Conservation (phyloP, 1,140 invertebrate genomes). For the Bombus haemorrhoidalis region DNA sequence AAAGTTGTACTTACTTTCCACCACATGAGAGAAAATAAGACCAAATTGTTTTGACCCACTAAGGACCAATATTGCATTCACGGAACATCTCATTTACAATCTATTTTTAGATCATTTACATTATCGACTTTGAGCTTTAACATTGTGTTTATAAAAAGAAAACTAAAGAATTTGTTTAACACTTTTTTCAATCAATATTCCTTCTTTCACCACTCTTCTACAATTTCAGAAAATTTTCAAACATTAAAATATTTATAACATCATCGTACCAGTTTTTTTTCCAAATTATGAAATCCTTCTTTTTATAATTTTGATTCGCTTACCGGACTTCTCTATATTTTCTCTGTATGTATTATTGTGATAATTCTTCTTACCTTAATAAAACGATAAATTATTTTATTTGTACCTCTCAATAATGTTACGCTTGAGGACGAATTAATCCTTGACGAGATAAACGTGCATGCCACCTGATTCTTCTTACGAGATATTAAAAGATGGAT, state of each 20-base stretch:
- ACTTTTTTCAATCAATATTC: background rate
- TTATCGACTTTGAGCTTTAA: background rate
- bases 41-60: background rate
- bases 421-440: background rate
- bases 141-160: background rate
- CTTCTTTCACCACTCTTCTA: background rate
- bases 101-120: background rate
- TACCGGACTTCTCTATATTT: background rate
- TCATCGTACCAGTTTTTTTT: background rate
- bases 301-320: background rate
- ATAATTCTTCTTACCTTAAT: background rate
- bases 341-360: background rate
- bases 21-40: background rate
- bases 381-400: background rate
- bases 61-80: background rate
- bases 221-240: background rate
- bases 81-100: too few relatives aligned
- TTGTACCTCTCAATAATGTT: background rate
- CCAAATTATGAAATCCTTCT: background rate
- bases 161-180: background rate
- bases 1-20: background rate
- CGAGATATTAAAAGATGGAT: background rate
- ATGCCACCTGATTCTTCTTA: background rate
- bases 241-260: background rate
- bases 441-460: background rate